Evolutionary conservation across 2,797 vertebrate species (phyloP), one percentile per base, ranked within the genome.

Genomic region (Pseudopleuronectes americanus): DNA sequence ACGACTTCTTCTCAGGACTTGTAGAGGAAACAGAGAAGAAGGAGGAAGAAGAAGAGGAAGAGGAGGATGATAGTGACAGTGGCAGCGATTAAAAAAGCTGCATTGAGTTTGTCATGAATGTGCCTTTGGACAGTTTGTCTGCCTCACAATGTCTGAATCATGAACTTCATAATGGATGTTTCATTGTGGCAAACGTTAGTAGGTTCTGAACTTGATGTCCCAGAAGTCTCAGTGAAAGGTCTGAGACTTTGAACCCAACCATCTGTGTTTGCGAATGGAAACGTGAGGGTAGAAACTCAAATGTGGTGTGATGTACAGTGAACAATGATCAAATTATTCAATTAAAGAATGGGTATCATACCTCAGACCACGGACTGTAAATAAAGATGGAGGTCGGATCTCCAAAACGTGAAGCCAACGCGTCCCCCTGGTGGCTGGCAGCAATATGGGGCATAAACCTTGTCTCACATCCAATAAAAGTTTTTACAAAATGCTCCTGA

Each of bases 1-100:
- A 94, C 8, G 95, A 97, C 80, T 99, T 99, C 84, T 99, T 98
- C 56, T 90, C 96, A 0, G 97, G 93, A 56, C 93, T 99, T 4
- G 84, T 91, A 26, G 96, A 97, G 3, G 94, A 93, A 41, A 54
- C 74, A 0, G 64, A 90, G 21, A 68, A 64, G n/a, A 82, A 91
- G 10, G 23, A 82, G 7, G 85, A 88, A 1, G 83, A 84, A 0
- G 80, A 88, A 0, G 66, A 88, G 4, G 87, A 89, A 3, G 87
- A 89, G 0, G 92, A 90, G 0, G 77, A 69, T 0, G 90, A 89
- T 16, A 90, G 87, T 0, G 90, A 88, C 71, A 93, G 92, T 57
- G 91, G 73, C 19, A 94, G 92, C 1, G 90, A 93, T 51, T 94
- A 59, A 90, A 71, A 36, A n/a, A 4, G 6, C 8, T 67, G 22